Conservation (phyloP, 2,113 vertebrate species). For the Pseudolaguvia tuberculata region DNA sequence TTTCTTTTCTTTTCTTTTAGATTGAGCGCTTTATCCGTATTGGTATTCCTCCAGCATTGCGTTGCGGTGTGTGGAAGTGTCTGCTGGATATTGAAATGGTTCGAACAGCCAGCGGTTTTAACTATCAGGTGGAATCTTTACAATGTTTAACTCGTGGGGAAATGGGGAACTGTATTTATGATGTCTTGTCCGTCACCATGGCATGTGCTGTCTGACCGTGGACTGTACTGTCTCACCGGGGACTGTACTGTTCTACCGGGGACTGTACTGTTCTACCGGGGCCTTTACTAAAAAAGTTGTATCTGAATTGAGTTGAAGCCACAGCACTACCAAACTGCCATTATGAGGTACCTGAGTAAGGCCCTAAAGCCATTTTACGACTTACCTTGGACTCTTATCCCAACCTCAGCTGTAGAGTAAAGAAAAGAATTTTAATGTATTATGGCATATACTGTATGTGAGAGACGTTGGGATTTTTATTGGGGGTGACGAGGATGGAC, state of each 20-base stretch:
- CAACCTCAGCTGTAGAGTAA: no score
- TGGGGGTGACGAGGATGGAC: no score
- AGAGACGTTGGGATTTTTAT: no score
- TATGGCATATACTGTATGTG: no score
- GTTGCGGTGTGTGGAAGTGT: conserved; percentile 65
- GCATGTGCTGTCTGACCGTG: no score
- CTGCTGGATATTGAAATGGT: conserved; percentile 57
- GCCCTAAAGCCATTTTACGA: no score
- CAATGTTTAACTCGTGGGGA: background rate
- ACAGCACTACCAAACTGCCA: no score
- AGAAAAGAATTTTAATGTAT: no score
- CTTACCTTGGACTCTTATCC: no score
- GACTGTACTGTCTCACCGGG: background rate
- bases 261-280: background rate
- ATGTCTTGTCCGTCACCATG: background rate
- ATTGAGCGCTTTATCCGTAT: conserved; percentile 67
- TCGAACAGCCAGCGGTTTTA: conserved; percentile 56
- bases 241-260: background rate
- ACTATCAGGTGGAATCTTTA: conserved; percentile 60
- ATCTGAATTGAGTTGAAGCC: no score
- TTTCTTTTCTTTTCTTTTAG: conserved; percentile 41
- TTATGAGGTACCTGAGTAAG: no score
- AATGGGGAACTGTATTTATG: background rate
- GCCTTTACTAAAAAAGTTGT: no score
- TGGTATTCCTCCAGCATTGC: conserved; percentile 62